Base-by-base conservation (phyloP, 2,797 vertebrate genomes). In the Balearica regulorum region DNA sequence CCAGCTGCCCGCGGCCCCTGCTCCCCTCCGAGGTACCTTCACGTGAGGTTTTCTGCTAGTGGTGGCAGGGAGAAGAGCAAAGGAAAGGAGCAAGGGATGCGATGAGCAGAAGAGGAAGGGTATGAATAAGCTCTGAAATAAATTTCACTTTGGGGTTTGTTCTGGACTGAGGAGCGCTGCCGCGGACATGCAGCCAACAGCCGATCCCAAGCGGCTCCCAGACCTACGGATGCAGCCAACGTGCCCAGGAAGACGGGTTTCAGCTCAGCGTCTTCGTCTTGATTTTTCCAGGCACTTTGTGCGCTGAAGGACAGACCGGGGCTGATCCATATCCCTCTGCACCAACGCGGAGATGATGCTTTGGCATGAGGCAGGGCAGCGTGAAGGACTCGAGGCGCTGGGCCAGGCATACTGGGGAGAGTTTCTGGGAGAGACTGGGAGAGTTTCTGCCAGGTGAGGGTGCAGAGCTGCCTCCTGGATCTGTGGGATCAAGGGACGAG, bases 161-260 rank as follows among this genome's bases (percentile, higher is more conserved):
- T 46, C 15, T 1, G 6, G 55, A 6, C 9, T 2, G 1, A 25
- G 31, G 48, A 44, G 65, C 2, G 0, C n/a, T 33, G 72, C 48
- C 3, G 2, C 16, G 2, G 17, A 3, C 5, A 39, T 5, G 0
- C 26, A 13, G 80, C 89, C 70, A 16, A 10, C 25, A 33, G 21
- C 53, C 2, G 13, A 6, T 19, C 73, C 81, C 49, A 3, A 12
- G 62, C 0, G 1, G 39, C 21, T 87, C 62, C 71, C 6, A 5
- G 75, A 14, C 10, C 41, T n/a, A 43, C 0, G 11, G 39, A 13
- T 1, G 4, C 0, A 0, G 51, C 15, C 0, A 0, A 4, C 12
- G 39, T 16, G 19, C 49, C 60, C 48, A 3, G 35, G 49, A 13
- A 9, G 48, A 18, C 15, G 20, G 3, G 54, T 68, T 77, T 29